These are phyloP conservation scores for Ooceraea biroi DNA, from an alignment of 1,140 invertebrate species.

Conservation along the genomic window DNA sequence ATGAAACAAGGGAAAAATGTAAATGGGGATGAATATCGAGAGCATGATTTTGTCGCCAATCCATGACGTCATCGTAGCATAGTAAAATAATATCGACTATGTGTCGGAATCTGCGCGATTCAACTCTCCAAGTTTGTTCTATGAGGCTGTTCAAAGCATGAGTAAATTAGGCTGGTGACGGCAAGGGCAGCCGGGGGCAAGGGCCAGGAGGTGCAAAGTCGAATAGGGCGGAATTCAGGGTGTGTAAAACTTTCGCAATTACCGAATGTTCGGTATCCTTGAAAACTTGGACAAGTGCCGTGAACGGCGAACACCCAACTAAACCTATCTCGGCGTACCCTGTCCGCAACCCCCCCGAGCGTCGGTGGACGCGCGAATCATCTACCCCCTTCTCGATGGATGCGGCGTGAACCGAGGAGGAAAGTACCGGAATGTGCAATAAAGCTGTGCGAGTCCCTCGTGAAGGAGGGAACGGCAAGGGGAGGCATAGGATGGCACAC, in stretches of 20 bases:
- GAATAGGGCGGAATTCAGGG: slow-evolving; percentile 67
- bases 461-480: too few relatives aligned
- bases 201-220: slow-evolving; percentile 3
- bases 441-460: slow-evolving; percentile 54
- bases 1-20: slow-evolving; percentile 10
- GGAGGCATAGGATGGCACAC: slow-evolving; percentile 5
- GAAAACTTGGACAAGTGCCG: slow-evolving; percentile 71
- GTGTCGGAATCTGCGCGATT: slow-evolving; percentile 56
- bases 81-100: slow-evolving; percentile 51
- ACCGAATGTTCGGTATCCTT: slow-evolving; percentile 74
- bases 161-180: slow-evolving; percentile 10
- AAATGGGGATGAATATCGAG: slow-evolving; percentile 36
- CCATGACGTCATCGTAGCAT: slow-evolving; percentile 17
- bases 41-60: slow-evolving; percentile 25
- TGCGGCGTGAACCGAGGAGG: slow-evolving; percentile 48
- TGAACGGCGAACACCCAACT: slow-evolving; percentile 17
- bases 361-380: slow-evolving; percentile 30
- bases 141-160: neutral
- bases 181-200: slow-evolving; percentile 9
- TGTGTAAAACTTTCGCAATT: slow-evolving; percentile 76
- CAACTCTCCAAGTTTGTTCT: slow-evolving; percentile 48
- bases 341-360: neutral
- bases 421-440: slow-evolving; percentile 73
- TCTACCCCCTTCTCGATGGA: neutral
- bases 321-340: neutral